Conservation (phyloP, 2,888 invertebrate species). For the Diplolepis rosae region DNA sequence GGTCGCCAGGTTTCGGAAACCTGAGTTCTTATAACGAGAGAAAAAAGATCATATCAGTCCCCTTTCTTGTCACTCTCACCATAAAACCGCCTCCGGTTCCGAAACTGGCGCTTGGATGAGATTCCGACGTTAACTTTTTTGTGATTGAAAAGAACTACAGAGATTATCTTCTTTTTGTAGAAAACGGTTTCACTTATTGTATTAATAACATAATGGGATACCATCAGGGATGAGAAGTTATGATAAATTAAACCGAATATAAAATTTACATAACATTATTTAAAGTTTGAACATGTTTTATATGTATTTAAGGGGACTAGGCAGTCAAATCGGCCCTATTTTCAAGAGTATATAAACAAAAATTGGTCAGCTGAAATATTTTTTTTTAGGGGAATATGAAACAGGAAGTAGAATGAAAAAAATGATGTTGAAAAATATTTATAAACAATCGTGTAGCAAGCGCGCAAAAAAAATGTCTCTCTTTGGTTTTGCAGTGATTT, state of each 20-base stretch:
- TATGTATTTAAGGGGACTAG: no score
- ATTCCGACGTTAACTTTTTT: conserved; percentile 4
- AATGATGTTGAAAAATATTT: no score
- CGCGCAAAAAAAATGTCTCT: no score
- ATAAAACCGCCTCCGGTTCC: neutral
- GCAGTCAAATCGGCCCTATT: no score
- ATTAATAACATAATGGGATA: neutral
- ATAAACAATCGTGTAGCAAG: no score
- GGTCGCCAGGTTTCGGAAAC: conserved; percentile 25
- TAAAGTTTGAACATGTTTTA: no score
- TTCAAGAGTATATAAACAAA: no score
- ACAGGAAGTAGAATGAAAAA: no score
- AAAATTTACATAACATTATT: no score
- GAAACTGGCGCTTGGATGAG: conserved; percentile 11
- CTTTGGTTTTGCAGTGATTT: no score
- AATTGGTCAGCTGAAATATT: no score
- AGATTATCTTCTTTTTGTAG: neutral
- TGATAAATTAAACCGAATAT: neutral
- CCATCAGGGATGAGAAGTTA: neutral
- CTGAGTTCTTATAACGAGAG: neutral
- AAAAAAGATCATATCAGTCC: neutral
- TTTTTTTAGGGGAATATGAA: no score
- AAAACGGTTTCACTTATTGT: neutral
- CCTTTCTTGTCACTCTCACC: neutral
- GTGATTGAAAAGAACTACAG: neutral